Evolutionary conservation across 1,140 invertebrate genomes (phyloP), one percentile per base, ranked within the genome.

Genomic region (Gerris buenoi): DNA sequence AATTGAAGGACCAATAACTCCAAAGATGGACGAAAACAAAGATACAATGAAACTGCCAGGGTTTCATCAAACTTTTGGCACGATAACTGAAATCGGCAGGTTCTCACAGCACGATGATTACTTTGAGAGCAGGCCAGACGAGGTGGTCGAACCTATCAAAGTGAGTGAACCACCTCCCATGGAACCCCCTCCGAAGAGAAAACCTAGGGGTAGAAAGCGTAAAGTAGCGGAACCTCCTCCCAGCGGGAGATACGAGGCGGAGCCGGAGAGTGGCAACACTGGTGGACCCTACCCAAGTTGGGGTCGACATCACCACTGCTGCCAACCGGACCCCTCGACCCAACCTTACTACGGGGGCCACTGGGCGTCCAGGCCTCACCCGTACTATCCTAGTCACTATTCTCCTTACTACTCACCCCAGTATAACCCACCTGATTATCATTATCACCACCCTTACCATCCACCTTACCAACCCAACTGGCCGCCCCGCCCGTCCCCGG

Each of bases 21-120:
- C 33, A 22, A 22, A 27, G 1, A 61, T 61, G 23, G 28, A 68
- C 22, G 62, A 68, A 29, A 70, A 66, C 25, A 71, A 69, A 13
- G 66, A 69, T 46, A 65, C 65, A 23, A 65, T 70, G 22, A 85
- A 85, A 15, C 73, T 89, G 59, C 87, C 87, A 0, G 86, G 86
- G 1, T 89, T 88, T 68, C 85, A 87, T 70, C 86, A 88, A 74
- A 86, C 87, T 0, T 89, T 89, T 72, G 87, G 86, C 18, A 69
- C 66, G 26, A 88, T 86, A 1, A 88, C 86, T 26, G 87, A 88
- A 75, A 88, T 88, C 65, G 87, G 86, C 26, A 82, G 84, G 65
- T 89, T 88, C 70, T 81, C 81, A 15, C 77, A 80, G 66, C 79
- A 80, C 3, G 79, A 82, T 68, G 80, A 78, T 46, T 81, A 81